Evolutionary conservation across 2,113 vertebrate species (phyloP), one percentile per base, ranked within the genome.

Genomic region (Trematomus loennbergii): DNA sequence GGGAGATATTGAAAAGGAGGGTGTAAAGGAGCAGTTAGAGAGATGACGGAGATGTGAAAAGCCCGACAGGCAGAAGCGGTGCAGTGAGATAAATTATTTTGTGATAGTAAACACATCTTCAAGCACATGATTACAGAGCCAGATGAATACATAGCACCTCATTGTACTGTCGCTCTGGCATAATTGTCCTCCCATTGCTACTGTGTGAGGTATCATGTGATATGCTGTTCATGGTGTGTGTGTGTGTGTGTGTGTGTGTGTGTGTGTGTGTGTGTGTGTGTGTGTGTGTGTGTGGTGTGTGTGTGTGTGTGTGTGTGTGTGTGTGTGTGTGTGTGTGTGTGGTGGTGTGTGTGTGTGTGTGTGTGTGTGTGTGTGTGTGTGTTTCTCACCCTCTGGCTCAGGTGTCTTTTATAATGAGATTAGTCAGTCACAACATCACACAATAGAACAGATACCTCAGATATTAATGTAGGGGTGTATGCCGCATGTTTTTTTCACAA

Each of bases 371-470:
- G 43, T 43, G 53, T 57, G 67, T 73, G 60, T 60, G 71, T 79
- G 46, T 59, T 43, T 72, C 60, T 79, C 73, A 12, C 49, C 29
- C 54, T 62, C 20, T 60, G 72, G 20, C 45, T 88, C 72, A 79
- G 63, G 52, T 77, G 57, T 75, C 80, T 40, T 57, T 70, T 70
- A 55, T 82, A 72, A 81, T 80, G 36, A 78, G 53, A 72, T 59
- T 58, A 11, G 6, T 74, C 59, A 75, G 60, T 20, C 18, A 17
- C 57, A 70, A 50, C 20, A 46, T 67, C 61, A 78, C 48, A 53
- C 1, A 46, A 45, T 74, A 48, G 48, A 65, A 11, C 3, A 54
- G 40, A 60, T 70, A 62, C 67, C n/a, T 48, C 65, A 72, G 52
- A 75, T 65, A 65, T 66, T 29, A 61, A 75, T 63, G 49, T 76